Evolutionary conservation across 2,888 invertebrate species (phyloP), one percentile per base, ranked within the genome.

Genomic region (Artemia sinica): DNA sequence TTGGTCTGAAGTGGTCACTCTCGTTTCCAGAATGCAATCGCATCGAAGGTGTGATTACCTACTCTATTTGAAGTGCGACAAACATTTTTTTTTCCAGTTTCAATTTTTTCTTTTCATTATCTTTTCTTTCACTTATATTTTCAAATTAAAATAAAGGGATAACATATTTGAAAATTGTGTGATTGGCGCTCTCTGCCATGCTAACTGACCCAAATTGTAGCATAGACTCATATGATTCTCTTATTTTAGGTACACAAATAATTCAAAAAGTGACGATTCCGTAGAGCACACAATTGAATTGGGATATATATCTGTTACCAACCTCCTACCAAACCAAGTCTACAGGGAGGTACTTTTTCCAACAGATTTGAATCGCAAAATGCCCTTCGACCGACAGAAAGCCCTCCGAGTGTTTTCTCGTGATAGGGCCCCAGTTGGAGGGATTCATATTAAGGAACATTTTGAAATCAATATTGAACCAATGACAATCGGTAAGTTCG

Each of bases 391-490:
- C 71, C 85, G 92, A 58, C 91, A 91, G 79, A 81, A 93, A 75
- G 91, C 95, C 28, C 80, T 98, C 72, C 84, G 97, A 72, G 89
- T 98, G 66, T 92, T 95, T 79, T 96, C 97, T 74, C 84, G 95
- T 71, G 97, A 97, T 79, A 88, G 90, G 73, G 91, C 93, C 66
- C 95, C 94, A 0, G 97, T 97, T 8, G 96, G 95, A n/a, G 98
- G 98, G 4, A 98, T 98, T 74, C 90, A 94, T 0, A 93, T 98
- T 13, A 98, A 97, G 78, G 97, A 98, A 77, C 95, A 96, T 79
- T 95, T 99, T 78, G 98, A 98, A 81, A 93, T 97, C 72, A 96
- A 96, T 80, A 88, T 97, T 65, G 91, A 93, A 13, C 96, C 97
- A 10, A 84, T 97, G 71, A 87, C 89, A 1, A 91, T 91, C 75